Base-by-base conservation (phyloP, 2,113 vertebrate genomes). In the Elanoides forficatus region DNA sequence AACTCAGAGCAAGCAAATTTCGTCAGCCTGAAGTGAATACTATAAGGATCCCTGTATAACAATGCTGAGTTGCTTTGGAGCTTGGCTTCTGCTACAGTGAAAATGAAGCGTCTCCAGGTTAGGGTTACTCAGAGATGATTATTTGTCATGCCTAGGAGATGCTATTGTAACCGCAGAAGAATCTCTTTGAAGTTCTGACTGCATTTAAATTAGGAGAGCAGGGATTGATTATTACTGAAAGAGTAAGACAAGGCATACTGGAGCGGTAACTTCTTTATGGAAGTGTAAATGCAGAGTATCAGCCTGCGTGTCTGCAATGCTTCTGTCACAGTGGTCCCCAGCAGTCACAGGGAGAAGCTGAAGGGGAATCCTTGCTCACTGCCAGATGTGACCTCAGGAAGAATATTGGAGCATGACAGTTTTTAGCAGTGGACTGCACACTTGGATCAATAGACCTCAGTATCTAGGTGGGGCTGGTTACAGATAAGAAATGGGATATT, bases 351-450 rank as follows among this genome's bases (percentile, higher is more conserved):
- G 40, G 42, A 56, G 66, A 55, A 11, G 42, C 66, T n/a, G 52
- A 1, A 9, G n/a, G 32, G 23, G 20, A 4, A 6, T 23, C 25
- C 20, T 20, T 30, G 27, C 14, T 62, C 21, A 1, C 2, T 29
- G 65, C 56, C 66, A 20, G 59, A 0, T 13, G 58, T 25, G 26
- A 60, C 15, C 34, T 45, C 2, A 3, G 22, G 15, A 43, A 22
- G 2, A 23, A 1, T 6, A 0, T 17, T 17, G 47, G 43, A 11
- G 16, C 2, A 12, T 9, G 13, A 11, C 36, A 36, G 32, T 23
- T 10, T 7, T 13, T 36, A 30, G 76, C n/a, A n/a, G 47, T 12
- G 19, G 12, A 7, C 9, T 42, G 13, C 21, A 18, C 8, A 1
- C 19, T 2, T 7, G 17, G 26, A 7, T 29, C 53, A 38, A 43